A percentile compares a stretch with the other conserved stretches of the same genome.
Evolutionary conservation across 2,797 vertebrate genomes (phyloP).

Genomic region (Myotis daubentonii): DNA sequence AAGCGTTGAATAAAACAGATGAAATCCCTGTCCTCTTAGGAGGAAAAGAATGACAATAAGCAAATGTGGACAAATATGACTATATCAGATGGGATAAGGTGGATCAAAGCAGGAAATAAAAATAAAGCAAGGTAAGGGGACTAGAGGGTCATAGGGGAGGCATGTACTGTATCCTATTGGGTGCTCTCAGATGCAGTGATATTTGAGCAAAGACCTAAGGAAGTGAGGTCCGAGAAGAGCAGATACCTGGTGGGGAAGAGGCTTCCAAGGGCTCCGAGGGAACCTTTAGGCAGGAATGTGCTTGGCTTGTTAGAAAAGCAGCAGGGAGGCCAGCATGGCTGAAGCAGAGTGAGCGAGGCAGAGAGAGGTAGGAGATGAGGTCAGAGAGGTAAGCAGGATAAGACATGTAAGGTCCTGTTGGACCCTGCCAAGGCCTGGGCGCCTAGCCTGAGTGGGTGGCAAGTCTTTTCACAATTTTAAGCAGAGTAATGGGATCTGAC

Average conservation of each 20-base stretch:
- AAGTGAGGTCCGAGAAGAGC: background rate
- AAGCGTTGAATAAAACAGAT: background rate
- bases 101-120: background rate
- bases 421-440: background rate
- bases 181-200: background rate
- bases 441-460: background rate
- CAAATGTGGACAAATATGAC: background rate
- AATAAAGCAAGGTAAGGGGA: background rate
- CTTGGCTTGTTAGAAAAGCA: background rate
- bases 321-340: background rate
- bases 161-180: background rate
- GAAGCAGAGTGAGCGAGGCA: background rate
- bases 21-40: background rate
- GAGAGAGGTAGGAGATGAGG: background rate
- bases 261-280: background rate
- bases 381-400: background rate
- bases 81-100: background rate
- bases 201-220: background rate
- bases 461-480: background rate
- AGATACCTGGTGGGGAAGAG: background rate
- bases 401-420: background rate
- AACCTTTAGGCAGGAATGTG: background rate
- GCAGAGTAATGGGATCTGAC: background rate
- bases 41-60: background rate
- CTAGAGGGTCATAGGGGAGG: background rate